Base-by-base conservation (phyloP, 2,797 vertebrate species). In the Sebastes jordani region DNA sequence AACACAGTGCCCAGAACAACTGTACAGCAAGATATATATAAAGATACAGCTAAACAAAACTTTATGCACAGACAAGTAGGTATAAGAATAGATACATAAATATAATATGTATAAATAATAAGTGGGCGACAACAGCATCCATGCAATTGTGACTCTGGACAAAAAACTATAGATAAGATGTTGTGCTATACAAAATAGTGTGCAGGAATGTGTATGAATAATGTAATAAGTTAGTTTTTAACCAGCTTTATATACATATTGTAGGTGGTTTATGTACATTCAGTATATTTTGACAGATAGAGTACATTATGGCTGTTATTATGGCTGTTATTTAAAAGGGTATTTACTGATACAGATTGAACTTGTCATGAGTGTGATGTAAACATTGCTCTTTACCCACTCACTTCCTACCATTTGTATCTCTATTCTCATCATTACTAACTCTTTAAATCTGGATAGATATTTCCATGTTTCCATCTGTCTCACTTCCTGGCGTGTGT, bases 401-500 rank as follows among this genome's bases (percentile, higher is more conserved):
- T 82, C 71, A 4, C 68, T 78, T 76, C 38, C 58, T 68, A 3
- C 5, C 64, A 10, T 71, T 11, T 54, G 3, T n/a, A 10, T 27
- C 36, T 74, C 10, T 25, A 22, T 27, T 42, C 70, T 66, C 54
- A 49, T 73, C 7, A 65, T 64, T 76, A 29, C 69, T 20, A 20
- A 55, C 75, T 71, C 78, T 72, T 69, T 80, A 62, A 82, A 82
- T 78, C 71, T 67, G 72, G 38, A 71, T 38, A 2, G 14, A 80
- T 67, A n/a, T 74, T 34, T 78, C 58, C 7, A 36, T 20, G 32
- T 75, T 79, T 84, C 84, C 84, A 75, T 89, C 85, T 87, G 85
- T 58, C 75, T 80, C 66, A 71, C 72, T 72, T 79, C 66, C 67
- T 67, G 76, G 6, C 11, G 7, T 80, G 69, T 73, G 80, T 71